Conservation (phyloP, 2,113 vertebrate species). For the Spermophilus dauricus region DNA sequence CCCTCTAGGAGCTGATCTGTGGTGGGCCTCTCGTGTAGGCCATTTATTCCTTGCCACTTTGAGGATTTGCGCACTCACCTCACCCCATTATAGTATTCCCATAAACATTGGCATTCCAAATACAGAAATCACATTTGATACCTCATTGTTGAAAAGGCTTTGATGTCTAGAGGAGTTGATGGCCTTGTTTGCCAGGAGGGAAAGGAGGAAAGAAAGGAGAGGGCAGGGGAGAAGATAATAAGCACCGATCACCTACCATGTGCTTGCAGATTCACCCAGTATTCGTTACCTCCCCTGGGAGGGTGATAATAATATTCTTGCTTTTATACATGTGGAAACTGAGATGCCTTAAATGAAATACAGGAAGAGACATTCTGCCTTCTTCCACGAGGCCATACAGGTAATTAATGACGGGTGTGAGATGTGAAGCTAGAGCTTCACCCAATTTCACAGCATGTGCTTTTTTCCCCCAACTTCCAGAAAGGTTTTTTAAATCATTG, state of each 20-base stretch:
- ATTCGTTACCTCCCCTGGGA: neutral
- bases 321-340: neutral
- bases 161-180: neutral
- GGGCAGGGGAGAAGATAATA: neutral
- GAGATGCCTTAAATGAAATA: neutral
- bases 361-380: neutral
- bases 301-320: no score
- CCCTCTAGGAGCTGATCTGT: neutral
- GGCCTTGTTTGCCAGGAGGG: neutral
- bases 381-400: neutral
- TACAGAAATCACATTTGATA: neutral
- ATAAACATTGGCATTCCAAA: neutral
- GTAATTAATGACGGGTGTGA: neutral
- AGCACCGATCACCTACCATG: rapidly evolving
- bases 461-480: neutral
- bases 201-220: neutral
- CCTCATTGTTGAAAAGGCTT: neutral
- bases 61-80: neutral
- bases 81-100: no score
- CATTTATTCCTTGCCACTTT: neutral
- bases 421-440: neutral
- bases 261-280: neutral
- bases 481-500: neutral
- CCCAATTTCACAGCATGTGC: neutral
- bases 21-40: neutral